A percentile compares a stretch with the other conserved stretches of the same genome.
Evolutionary conservation across 2,113 vertebrate species (phyloP).

Genomic region (Sakesphorus luctuosus): DNA sequence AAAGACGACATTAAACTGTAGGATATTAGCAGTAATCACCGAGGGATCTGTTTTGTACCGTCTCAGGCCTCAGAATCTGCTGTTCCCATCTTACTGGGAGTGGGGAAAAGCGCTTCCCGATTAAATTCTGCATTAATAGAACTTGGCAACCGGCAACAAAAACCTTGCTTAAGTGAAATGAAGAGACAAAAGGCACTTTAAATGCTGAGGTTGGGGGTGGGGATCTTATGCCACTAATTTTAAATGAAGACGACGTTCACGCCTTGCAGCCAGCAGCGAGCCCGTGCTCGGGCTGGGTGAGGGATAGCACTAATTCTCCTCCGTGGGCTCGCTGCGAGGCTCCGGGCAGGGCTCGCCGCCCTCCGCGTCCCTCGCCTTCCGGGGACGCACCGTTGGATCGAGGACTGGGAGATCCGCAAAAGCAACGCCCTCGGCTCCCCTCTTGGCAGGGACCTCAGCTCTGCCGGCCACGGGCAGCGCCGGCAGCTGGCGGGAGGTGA

Average conservation of each 20-base stretch:
- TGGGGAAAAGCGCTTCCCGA: constrained; percentile 34
- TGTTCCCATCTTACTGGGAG: constrained; percentile 39
- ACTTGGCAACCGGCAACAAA: constrained; percentile 71
- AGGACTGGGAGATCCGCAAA: background rate
- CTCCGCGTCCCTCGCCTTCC: background rate
- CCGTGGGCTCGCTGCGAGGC: background rate
- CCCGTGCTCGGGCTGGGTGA: background rate
- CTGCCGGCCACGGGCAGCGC: background rate
- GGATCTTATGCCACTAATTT: constrained; percentile 48
- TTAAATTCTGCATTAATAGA: constrained; percentile 69
- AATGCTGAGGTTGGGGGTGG: constrained; percentile 22
- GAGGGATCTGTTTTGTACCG: constrained; percentile 8
- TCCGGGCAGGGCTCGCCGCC: background rate
- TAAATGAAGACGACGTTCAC: constrained; percentile 55
- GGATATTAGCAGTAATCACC: constrained; percentile 13
- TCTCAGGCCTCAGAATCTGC: constrained; percentile 44
- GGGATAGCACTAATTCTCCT: constrained; percentile 21
- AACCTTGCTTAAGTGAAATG: constrained; percentile 69
- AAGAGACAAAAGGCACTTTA: constrained; percentile 73
- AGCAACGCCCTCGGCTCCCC: background rate
- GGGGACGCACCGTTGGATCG: background rate
- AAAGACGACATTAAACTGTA: constrained; percentile 8
- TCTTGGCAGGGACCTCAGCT: background rate
- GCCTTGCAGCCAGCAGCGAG: background rate
- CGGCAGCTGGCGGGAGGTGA: background rate